Base-by-base conservation (phyloP, 1,140 invertebrate species). In the Hydropsyche tenuis region DNA sequence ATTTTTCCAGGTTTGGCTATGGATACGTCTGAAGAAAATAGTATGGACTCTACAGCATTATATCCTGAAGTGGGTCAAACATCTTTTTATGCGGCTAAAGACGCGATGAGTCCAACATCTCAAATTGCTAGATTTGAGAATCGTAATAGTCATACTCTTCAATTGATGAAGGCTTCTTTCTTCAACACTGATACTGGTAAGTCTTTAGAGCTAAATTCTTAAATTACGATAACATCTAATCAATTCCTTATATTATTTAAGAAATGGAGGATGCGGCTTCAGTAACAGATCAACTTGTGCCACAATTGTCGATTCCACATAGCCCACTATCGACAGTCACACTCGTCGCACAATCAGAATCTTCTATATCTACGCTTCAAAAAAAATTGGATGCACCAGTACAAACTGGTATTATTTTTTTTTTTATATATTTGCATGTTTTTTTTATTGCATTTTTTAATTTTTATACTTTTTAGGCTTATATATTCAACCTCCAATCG, bases 121-220 rank as follows among this genome's bases (percentile, higher is more conserved):
- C 82, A 83, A 69, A 64, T 84, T 60, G 83, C 82, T 0, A 75
- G 82, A 0, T 46, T 84, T 25, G 84, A 85, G 51, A 73, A 81
- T 22, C 73, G 82, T 0, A 80, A 79, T 23, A 82, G 80, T 30
- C 83, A 84, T 48, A 81, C 78, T 53, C 85, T 95, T 23, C 94
- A 96, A 79, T 83, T 94, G 5, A 95, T 95, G 93, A 96, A 96
- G 81, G 93, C 93, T 0, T 94, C 92, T 1, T 90, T 96, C 78
- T 85, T 85, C 68, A 81, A 82, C n/a, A 64, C 56, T 7, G 63
- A 75, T 18, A 37, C 74, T 62, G 63, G 56, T 69, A 23, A 7
- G 16, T 68, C 4, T 68, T 73, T 22, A 65, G n/a, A n/a, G n/a
- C n/a, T n/a, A n/a, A n/a, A n/a, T n/a, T n/a, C n/a, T n/a, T n/a